These are phyloP conservation scores for Silurus glanis DNA, from an alignment of 2,113 vertebrate species.

Conservation along the genomic window DNA sequence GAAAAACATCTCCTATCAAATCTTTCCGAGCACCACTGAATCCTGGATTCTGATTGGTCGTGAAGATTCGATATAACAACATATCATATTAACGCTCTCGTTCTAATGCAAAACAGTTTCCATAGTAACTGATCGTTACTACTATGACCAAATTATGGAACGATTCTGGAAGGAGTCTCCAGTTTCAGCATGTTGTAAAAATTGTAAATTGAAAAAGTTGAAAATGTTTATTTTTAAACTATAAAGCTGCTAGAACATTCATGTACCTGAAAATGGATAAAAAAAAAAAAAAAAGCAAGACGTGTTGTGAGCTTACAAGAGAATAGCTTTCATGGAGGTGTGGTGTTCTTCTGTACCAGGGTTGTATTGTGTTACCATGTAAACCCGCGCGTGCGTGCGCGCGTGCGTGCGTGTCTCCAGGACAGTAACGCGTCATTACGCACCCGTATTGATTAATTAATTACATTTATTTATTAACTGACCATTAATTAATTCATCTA, in stretches of 20 bases:
- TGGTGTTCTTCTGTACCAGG: no score
- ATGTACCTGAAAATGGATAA: not conserved
- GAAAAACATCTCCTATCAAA: no score
- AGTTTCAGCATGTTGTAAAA: not conserved
- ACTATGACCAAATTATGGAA: not conserved
- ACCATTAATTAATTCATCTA: no score
- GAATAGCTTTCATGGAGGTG: not conserved
- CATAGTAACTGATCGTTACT: not conserved
- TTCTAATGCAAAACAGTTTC: not conserved
- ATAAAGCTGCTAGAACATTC: not conserved
- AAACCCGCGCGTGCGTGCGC: not conserved
- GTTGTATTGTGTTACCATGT: not conserved
- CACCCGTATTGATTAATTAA: no score
- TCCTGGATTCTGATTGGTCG: not conserved
- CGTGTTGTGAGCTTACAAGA: not conserved
- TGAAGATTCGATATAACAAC: not conserved
- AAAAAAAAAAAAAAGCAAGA: not conserved
- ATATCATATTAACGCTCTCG: not conserved
- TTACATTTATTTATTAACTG: no score
- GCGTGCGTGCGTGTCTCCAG: not conserved
- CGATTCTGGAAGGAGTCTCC: not conserved
- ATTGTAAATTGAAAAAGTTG: no score
- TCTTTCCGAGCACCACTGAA: not conserved
- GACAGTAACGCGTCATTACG: not conserved
- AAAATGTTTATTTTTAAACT: no score